phyloP scores from a whole-genome alignment of 1,140 invertebrate species.

The Drosophila nebulosa region DNA sequence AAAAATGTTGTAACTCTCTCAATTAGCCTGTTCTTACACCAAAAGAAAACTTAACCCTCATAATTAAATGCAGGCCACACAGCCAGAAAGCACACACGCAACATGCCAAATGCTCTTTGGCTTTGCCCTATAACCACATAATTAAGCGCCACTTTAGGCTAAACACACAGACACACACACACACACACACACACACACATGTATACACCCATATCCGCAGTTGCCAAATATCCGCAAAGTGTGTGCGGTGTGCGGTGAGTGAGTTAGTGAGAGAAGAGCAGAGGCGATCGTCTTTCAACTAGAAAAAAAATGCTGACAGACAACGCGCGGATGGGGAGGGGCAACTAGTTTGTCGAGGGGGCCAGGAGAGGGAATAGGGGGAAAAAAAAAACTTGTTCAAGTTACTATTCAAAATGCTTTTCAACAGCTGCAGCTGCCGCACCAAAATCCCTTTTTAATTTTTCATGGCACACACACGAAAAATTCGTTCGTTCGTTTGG shows the following conservation, averaged over 20 bases:
- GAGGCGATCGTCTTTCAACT: conserved; percentile 22
- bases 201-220: not conserved
- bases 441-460: conserved; percentile 72
- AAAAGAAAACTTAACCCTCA: conserved; percentile 9
- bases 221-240: not conserved
- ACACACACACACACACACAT: conserved; percentile 18
- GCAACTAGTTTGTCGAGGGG: not conserved
- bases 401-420: conserved; percentile 65
- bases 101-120: conserved; percentile 10
- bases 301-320: conserved; percentile 29
- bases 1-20: conserved; percentile 22
- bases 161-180: not conserved
- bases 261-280: not conserved
- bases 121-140: conserved; percentile 6
- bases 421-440: conserved; percentile 58
- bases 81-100: not conserved
- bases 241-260: not conserved
- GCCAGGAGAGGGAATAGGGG: not conserved
- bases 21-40: conserved; percentile 23
- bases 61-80: conserved; percentile 50
- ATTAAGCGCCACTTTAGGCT: conserved; percentile 16
- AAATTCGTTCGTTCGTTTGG: not conserved
- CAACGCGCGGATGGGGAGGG: not conserved
- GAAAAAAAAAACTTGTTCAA: conserved; percentile 57
- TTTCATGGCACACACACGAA: conserved; percentile 50